Base-by-base conservation (phyloP, 2,888 invertebrate species). In the Ophioninae sp. region DNA sequence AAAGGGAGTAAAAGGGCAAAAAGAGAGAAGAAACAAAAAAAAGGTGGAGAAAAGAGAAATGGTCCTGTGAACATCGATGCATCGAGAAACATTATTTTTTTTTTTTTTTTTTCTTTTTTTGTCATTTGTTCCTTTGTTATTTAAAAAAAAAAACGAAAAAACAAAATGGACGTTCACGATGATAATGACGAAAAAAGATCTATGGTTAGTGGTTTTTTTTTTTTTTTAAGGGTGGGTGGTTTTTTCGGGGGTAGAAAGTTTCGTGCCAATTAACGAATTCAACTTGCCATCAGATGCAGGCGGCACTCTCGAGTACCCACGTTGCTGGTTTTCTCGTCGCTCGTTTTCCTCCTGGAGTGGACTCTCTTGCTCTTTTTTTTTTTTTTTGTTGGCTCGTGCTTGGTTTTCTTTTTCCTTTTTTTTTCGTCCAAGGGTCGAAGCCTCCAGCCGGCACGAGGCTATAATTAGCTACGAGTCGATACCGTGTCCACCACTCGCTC, bases 191-290 rank as follows among this genome's bases (percentile, higher is more conserved):
- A 37, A 73, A 78, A 30, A 61, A 56, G 21, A 20, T 57, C n/a
- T n/a, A n/a, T n/a, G n/a, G n/a, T n/a, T n/a, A 64, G 76, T 67
- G 30, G 30, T 1, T 30, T 30, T 1, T 30, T 30, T 30, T 30
- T 30, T 30, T 30, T 30, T 30, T n/a, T n/a, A n/a, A n/a, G n/a
- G n/a, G n/a, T 30, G 30, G 30, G 30, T 1, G 1, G 30, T 3
- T 30, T 30, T 30, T 30, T 68, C 62, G 37, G 39, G 77, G 74
- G 69, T 44, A 82, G 83, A 87, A 91, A 91, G 89, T 90, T 89
- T 88, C 88, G 87, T 87, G 90, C 89, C 90, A 92, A 92, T 92
- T 91, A 91, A 91, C 88, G 89, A 87, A 89, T 90, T 88, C 88
- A 91, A 91, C 90, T 91, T 89, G 88, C 88, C 88, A 88, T 89